phyloP scores from a whole-genome alignment of 2,113 vertebrate genomes.

The Falco punctatus region DNA sequence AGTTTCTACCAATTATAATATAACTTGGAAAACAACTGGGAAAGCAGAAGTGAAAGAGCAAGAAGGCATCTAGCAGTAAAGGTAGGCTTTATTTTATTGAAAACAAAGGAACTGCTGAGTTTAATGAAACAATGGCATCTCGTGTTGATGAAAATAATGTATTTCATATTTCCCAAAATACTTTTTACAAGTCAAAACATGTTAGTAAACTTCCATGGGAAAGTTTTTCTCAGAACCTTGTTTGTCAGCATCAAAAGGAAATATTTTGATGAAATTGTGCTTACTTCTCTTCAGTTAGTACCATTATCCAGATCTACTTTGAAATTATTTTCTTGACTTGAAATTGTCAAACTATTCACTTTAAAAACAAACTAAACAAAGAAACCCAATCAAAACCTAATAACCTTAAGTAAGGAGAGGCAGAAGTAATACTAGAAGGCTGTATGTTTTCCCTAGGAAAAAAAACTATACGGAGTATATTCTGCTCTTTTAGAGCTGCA shows the following conservation, averaged over 20 bases:
- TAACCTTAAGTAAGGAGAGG: background rate
- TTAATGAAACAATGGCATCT: background rate
- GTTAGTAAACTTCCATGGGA: background rate
- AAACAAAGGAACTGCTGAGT: background rate
- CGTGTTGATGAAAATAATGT: background rate
- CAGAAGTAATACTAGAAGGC: background rate
- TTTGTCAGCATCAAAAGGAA: background rate
- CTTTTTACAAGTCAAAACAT: background rate
- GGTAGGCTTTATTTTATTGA: background rate
- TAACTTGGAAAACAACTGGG: background rate
- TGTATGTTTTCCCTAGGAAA: background rate
- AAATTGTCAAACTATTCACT: background rate
- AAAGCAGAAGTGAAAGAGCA: background rate
- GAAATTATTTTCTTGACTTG: background rate
- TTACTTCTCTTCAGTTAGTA: background rate
- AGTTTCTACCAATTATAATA: background rate
- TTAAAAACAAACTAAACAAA: background rate
- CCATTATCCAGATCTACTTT: background rate
- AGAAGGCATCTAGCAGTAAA: background rate
- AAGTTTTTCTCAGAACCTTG: background rate
- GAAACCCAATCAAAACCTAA: fast-evolving
- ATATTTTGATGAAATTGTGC: background rate
- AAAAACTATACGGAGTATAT: background rate
- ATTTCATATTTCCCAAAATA: background rate
- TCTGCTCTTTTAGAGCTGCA: background rate